Evolutionary conservation across 1,140 invertebrate species (phyloP), one percentile per base, ranked within the genome.

Genomic region (Ceratosolen solmsi): DNA sequence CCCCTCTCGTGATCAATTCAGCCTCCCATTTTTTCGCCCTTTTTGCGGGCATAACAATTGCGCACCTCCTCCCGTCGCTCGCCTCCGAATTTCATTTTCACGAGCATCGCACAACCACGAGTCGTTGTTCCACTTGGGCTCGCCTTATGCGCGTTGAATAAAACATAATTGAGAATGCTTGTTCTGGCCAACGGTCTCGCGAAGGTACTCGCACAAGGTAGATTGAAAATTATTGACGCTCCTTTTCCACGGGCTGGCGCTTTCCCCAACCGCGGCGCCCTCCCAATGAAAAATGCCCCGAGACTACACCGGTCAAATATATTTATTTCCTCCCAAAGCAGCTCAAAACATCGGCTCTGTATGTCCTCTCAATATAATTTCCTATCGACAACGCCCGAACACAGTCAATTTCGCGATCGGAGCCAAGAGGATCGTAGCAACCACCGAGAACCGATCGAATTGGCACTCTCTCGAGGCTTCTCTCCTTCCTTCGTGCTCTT

Each of bases 21-120:
- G 5, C 13, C 1, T 36, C 54, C 36, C 51, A 17, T 54, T 38
- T 11, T 58, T 11, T 33, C 17, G 4, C 27, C 38, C 27, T 41
- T 68, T 81, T 54, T 79, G 8, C 51, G 7, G 11, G 73, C 8
- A 22, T 60, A 71, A 73, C 77, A 46, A 80, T 80, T 36, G 68
- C 41, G 71, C 72, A 33, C 54, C 71, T 73, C 58, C 33, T n/a
- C 56, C 73, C 20, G 65, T 63, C 54, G 20, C 27, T 4, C 13
- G 3, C 54, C 7, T 60, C 0, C 58, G 79, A 81, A 73, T 73
- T 81, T 63, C 41, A 74, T 74, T 74, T 68, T 38, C 72, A 27
- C 60, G 58, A 54, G 25, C 49, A 38, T 38, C 20, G 33, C 3
- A 25, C 3, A 13, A 0, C 27, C 8, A 30, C 58, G 4, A 15